Percentiles rank a stretch among this genome's conserved stretches.
phyloP scores from a whole-genome alignment of 2,888 invertebrate genomes.

The Mythimna vitellina region DNA sequence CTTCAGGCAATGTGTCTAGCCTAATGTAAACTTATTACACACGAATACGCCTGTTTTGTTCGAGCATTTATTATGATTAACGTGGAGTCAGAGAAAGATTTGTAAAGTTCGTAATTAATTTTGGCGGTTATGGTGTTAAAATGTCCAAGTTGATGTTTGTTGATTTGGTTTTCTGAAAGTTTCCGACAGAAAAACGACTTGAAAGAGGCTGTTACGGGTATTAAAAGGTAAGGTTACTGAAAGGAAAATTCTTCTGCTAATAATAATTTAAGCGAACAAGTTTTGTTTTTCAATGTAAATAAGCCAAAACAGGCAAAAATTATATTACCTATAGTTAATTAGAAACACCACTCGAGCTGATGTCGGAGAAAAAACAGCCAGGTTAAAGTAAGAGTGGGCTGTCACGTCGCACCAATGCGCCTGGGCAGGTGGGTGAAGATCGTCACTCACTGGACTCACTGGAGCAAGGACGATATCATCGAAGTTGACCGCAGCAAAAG shows the following conservation, averaged over 20 bases:
- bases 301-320: neutral
- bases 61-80: conserved; percentile 57
- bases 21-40: conserved; percentile 27
- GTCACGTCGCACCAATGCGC: too few species aligned
- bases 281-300: too few species aligned
- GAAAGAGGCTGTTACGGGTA: neutral
- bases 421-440: too few species aligned
- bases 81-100: conserved; percentile 37
- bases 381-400: too few species aligned
- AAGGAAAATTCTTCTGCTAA: neutral
- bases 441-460: too few species aligned
- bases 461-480: too few species aligned
- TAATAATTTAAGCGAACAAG: neutral
- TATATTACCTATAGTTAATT: too few species aligned
- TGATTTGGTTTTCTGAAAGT: neutral
- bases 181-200: neutral
- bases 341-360: too few species aligned
- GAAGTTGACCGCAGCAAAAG: too few species aligned
- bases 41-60: conserved; percentile 18
- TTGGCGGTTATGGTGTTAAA: conserved; percentile 30
- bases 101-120: conserved; percentile 48
- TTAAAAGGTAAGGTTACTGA: too few species aligned
- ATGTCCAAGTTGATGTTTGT: neutral
- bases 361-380: too few species aligned
- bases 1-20: neutral